phyloP scores from a whole-genome alignment of 2,797 vertebrate genomes.

The Sebastes hubbsi region DNA sequence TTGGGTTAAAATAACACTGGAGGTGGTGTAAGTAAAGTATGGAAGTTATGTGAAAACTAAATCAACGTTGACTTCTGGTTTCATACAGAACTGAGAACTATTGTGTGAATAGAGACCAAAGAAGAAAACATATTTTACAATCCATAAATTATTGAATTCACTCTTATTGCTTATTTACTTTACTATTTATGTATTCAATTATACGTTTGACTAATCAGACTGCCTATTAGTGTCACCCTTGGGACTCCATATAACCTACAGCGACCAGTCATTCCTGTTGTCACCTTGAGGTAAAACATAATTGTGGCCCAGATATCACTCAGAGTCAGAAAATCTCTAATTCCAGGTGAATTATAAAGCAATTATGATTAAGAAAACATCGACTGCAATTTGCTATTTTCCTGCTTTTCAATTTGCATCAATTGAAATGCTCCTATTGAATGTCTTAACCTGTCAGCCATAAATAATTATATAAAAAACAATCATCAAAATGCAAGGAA shows the following conservation, averaged over 20 bases:
- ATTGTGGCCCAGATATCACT: background rate
- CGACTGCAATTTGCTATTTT: slow-evolving; percentile 10
- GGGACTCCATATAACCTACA: background rate
- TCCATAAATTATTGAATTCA: background rate
- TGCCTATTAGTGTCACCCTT: background rate
- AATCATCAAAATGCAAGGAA: slow-evolving; percentile 71
- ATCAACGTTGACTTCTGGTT: too few relatives aligned
- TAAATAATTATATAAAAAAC: slow-evolving; percentile 58
- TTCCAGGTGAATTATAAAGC: slow-evolving; percentile 28
- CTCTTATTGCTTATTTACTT: background rate
- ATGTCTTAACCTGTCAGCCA: slow-evolving; percentile 34
- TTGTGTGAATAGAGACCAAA: background rate
- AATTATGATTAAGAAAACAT: slow-evolving; percentile 27
- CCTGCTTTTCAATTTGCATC: slow-evolving; percentile 21
- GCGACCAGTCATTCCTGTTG: background rate
- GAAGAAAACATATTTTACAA: background rate
- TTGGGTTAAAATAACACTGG: too few relatives aligned
- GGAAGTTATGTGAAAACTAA: too few relatives aligned
- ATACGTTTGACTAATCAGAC: slow-evolving; percentile 2
- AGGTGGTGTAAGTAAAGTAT: too few relatives aligned
- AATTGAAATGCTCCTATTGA: slow-evolving; percentile 32
- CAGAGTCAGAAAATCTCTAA: slow-evolving; percentile 6
- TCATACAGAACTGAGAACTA: background rate
- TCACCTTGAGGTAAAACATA: background rate
- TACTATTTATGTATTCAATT: slow-evolving; percentile 24